Base-by-base conservation (phyloP, 2,113 vertebrate genomes). In the Prunella himalayana region DNA sequence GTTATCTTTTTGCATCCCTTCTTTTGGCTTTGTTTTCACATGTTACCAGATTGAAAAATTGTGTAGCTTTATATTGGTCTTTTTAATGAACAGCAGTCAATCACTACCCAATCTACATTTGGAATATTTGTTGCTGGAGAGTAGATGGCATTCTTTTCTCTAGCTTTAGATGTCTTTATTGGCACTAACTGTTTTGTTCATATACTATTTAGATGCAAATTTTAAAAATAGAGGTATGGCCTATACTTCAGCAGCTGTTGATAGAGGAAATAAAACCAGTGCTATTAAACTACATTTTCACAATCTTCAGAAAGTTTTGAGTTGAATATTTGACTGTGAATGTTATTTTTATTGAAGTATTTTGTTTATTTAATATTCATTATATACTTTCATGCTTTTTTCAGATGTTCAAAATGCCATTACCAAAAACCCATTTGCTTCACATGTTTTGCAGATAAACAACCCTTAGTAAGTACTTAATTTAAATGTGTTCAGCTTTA, bases 351-450 rank as follows among this genome's bases (percentile, higher is more conserved):
- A 45, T 81, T 65, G 39, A 42, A 77, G 4, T 75, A 86, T 88
- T 91, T 16, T 15, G 33, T 87, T 96, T 77, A 84, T 37, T 30
- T 88, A 69, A 71, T 94, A 89, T 37, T 95, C 89, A 28, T 95
- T 2, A n/a, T 50, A 37, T 88, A 35, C 8, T 96, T 90, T 47
- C 78, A 49, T 94, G 75, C 75, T 95, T 56, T 93, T 97, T 98
- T 94, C 95, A 99, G 99, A 97, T 98, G 85, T 99, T 76, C 98
- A 98, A 92, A 98, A 98, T 95, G 97, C 96, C 27, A 91, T 97
- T 95, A 92, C 49, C 78, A 97, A 97, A 95, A 97, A 97, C 44
- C 12, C 95, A 90, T 95, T 97, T 66, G 92, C 89, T 50, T 97
- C 95, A 95, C 97, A 97, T 76, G 75, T 97, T 85, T 91, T 98